These are phyloP conservation scores for Oligia strigilis DNA, from an alignment of 2,888 invertebrate genomes.

Conservation along the genomic window DNA sequence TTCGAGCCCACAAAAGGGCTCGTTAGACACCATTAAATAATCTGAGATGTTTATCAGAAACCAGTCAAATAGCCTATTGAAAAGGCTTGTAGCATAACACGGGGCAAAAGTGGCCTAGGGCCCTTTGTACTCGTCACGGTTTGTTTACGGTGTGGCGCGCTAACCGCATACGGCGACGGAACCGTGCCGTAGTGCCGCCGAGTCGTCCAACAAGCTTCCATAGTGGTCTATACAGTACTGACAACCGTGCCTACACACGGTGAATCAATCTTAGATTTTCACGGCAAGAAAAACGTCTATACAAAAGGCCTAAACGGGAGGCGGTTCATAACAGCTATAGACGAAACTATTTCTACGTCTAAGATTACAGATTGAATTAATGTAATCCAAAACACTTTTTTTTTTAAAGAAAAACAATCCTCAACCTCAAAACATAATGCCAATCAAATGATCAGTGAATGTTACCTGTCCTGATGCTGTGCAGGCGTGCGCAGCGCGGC, in stretches of 20 bases:
- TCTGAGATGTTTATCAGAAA: no score
- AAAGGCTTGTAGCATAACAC: not conserved
- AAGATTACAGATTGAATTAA: not conserved
- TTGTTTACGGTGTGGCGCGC: not conserved
- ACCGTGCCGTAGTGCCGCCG: not conserved
- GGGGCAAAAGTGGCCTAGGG: not conserved
- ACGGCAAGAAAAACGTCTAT: not conserved
- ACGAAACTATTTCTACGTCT: not conserved
- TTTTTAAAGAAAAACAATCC: not conserved
- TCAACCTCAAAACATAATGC: not conserved
- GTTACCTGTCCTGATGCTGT: slow-evolving; percentile 93
- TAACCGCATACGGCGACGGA: not conserved
- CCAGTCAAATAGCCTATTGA: no score
- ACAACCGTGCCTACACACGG: not conserved
- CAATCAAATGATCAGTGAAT: not conserved
- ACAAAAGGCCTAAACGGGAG: not conserved
- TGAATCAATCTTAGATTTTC: not conserved
- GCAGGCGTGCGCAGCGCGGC: slow-evolving; percentile 96
- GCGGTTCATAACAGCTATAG: not conserved
- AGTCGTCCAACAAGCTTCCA: not conserved
- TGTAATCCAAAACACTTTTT: not conserved
- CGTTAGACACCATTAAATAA: no score
- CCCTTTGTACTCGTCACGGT: not conserved
- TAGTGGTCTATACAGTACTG: not conserved
- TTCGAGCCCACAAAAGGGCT: no score